Evolutionary conservation across 2,113 vertebrate genomes (phyloP), one percentile per base, ranked within the genome.

Genomic region (Poeciliopsis turrubarensis): DNA sequence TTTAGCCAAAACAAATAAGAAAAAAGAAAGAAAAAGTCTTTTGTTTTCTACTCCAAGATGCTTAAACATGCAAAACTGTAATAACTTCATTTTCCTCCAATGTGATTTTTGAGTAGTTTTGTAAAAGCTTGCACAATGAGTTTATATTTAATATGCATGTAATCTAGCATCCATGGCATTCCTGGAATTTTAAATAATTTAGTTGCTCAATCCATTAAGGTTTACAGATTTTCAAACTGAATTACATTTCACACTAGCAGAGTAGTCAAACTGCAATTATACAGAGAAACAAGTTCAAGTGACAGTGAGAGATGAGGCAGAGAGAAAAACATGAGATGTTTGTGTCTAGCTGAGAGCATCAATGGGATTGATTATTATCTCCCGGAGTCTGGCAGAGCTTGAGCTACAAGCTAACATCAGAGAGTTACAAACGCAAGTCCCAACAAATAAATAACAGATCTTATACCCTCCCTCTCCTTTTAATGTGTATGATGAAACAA

Each of bases 391-490:
- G 80, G 72, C 81, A 76, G 37, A 67, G 37, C 37, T 41, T 7
- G 75, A 77, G 72, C 79, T 75, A 29, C 57, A 78, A 78, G 74
- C 75, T 82, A 88, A 86, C 44, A 65, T 64, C 72, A 78, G 72
- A 65, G 64, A 81, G 82, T 75, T 3, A 89, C 70, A 89, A 91
- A 90, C 78, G 86, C 77, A 31, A 47, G 17, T 34, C 63, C 64
- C 60, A 75, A 86, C 89, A 69, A 91, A 89, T 78, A 83, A 80
- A 87, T 91, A 89, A 92, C 77, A 77, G 39, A 72, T 82, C 84
- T 77, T 44, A 86, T 51, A 68, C 77, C 32, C 78, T 29, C 57
- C 87, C 29, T 31, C 15, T 13, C 2, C 13, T 1, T 22, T 90
- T 83, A 84, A 84, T 81, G 86, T 86, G 80, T 88, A 84, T 80